Base-by-base conservation (phyloP, 2,797 vertebrate genomes). In the Peromyscus attwateri region DNA sequence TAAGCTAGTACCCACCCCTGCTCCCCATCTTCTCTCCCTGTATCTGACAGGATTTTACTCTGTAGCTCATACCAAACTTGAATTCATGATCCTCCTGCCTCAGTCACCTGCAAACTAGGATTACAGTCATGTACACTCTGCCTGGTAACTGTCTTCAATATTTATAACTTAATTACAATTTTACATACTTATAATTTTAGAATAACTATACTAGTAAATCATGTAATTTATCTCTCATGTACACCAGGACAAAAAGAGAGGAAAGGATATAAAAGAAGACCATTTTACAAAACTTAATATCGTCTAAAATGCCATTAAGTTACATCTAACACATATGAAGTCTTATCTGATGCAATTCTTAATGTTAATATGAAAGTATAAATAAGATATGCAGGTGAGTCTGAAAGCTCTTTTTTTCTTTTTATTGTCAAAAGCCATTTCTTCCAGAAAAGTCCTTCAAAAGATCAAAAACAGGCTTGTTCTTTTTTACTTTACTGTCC, bases 231-330 rank as follows among this genome's bases (percentile, higher is more conserved):
- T 84, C 68, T 91, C 95, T 94, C 52, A 94, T 93, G 71, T 84
- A 94, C 23, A 92, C n/a, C 40, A 76, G 13, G 81, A 79, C 29
- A 89, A 87, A 80, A 79, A 81, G 27, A 92, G 40, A 37, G 23
- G 2, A 4, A 66, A 77, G 66, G 23, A 37, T 85, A 9, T 0
- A 91, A 37, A 81, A 70, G 40, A 14, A 43, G 81, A n/a, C 93
- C 49, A 89, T 79, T 95, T 95, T 84, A 95, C 3, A 93, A 79
- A 95, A 91, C 23, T 84, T 13, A 81, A 46, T 70, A 92, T 82
- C 60, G 55, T 80, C 8, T 95, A 96, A 93, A 95, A 19, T 23
- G 95, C 76, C 92, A 71, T 17, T 43, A 62, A 93, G 91, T 10
- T 46, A 96, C 71, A 12, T 43, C 71, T 90, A 27, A 94, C 40